phyloP scores from a whole-genome alignment of 2,797 vertebrate genomes.

The Silurus aristotelis region DNA sequence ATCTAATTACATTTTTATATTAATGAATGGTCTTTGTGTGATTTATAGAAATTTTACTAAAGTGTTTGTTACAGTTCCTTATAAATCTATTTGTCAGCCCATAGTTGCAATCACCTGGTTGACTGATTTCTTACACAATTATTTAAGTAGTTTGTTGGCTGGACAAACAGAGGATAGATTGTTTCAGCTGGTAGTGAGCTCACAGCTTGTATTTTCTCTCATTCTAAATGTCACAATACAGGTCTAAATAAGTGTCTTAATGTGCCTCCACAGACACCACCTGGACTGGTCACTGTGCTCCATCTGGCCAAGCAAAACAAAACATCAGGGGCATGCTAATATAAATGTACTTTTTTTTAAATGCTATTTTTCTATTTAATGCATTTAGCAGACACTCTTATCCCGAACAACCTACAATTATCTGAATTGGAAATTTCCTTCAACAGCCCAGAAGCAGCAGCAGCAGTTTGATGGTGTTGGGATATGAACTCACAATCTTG shows the following conservation, averaged over 20 bases:
- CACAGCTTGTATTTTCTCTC: slow-evolving; percentile 32
- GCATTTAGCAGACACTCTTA: too few species aligned
- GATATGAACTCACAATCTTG: too few species aligned
- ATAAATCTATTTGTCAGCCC: background rate
- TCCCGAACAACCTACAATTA: too few species aligned
- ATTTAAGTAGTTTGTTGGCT: slow-evolving; percentile 6
- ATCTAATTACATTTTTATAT: background rate
- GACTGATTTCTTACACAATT: background rate
- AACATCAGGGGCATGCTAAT: slow-evolving; percentile 33
- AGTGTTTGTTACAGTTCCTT: background rate
- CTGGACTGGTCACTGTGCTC: background rate
- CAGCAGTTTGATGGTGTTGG: too few species aligned
- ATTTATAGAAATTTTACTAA: background rate
- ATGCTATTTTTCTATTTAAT: too few species aligned
- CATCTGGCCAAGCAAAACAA: slow-evolving; percentile 39
- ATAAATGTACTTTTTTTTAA: background rate
- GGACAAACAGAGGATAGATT: slow-evolving; percentile 41
- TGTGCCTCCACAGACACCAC: background rate
- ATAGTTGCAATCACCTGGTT: background rate
- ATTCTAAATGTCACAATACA: slow-evolving; percentile 13
- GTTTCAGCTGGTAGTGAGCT: slow-evolving; percentile 40
- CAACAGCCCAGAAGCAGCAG: too few species aligned
- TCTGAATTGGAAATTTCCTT: too few species aligned
- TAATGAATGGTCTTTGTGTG: background rate
- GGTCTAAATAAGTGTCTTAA: background rate